A percentile compares a stretch with the other conserved stretches of the same genome.
These are phyloP conservation scores for Synergus gifuensis DNA, from an alignment of 2,888 invertebrate genomes.

Conservation along the genomic window DNA sequence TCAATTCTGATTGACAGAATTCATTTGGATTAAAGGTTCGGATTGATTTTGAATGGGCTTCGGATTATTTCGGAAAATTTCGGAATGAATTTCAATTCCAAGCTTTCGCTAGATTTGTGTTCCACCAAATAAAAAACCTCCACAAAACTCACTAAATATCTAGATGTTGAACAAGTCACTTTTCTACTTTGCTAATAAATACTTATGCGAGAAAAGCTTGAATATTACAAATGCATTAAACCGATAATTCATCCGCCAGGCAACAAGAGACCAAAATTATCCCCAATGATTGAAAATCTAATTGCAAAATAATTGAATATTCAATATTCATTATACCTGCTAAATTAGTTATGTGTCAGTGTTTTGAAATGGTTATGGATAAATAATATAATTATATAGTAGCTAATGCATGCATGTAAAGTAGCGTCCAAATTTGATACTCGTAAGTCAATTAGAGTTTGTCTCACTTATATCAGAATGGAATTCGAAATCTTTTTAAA, in stretches of 20 bases:
- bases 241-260: slow-evolving; percentile 24
- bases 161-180: not conserved
- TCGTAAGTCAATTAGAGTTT: not conserved
- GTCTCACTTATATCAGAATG: slow-evolving; percentile 3
- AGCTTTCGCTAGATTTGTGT: too few relatives aligned
- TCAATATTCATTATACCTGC: not conserved
- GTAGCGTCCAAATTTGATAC: not conserved
- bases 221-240: not conserved
- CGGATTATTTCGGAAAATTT: too few relatives aligned
- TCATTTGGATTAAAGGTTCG: too few relatives aligned
- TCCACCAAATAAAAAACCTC: too few relatives aligned
- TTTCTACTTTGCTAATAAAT: not conserved
- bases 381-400: not conserved
- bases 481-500: not conserved
- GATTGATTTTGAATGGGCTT: too few relatives aligned
- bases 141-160: not conserved
- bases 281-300: not conserved
- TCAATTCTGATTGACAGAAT: too few relatives aligned
- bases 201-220: not conserved
- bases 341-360: slow-evolving; percentile 17
- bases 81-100: too few relatives aligned
- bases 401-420: not conserved
- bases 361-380: not conserved
- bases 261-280: slow-evolving; percentile 24
- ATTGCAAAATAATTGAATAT: not conserved